Conservation (phyloP, 2,797 vertebrate species). For the Petrocephalus schoutedeni region DNA sequence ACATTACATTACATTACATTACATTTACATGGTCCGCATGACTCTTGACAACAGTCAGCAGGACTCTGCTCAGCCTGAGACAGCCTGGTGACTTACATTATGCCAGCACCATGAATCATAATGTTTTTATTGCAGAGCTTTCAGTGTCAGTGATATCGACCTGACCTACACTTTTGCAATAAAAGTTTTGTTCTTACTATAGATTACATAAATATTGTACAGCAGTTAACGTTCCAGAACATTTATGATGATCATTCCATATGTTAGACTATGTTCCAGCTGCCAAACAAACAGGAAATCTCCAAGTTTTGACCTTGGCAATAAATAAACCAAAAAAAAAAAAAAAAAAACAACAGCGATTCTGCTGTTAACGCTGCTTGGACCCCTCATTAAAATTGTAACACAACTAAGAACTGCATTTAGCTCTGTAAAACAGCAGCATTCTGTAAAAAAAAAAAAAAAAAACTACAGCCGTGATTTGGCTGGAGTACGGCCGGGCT, state of each 20-base stretch:
- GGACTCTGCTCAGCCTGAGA: background rate
- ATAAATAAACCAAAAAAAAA: background rate
- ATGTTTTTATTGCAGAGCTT: background rate
- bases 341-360: background rate
- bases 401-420: background rate
- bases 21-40: background rate
- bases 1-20: no score
- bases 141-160: background rate
- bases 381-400: background rate
- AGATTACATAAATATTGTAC: background rate
- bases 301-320: background rate
- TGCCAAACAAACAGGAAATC: background rate
- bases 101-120: background rate
- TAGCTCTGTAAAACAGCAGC: background rate
- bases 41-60: background rate
- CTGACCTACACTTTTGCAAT: background rate
- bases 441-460: background rate
- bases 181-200: background rate
- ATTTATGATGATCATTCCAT: background rate
- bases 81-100: background rate
- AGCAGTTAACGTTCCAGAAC: background rate
- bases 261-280: background rate
- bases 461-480: background rate
- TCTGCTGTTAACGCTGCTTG: background rate
- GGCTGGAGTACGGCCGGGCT: background rate